phyloP scores from a whole-genome alignment of 2,888 invertebrate genomes.

The Drosophila nigritarsus region DNA sequence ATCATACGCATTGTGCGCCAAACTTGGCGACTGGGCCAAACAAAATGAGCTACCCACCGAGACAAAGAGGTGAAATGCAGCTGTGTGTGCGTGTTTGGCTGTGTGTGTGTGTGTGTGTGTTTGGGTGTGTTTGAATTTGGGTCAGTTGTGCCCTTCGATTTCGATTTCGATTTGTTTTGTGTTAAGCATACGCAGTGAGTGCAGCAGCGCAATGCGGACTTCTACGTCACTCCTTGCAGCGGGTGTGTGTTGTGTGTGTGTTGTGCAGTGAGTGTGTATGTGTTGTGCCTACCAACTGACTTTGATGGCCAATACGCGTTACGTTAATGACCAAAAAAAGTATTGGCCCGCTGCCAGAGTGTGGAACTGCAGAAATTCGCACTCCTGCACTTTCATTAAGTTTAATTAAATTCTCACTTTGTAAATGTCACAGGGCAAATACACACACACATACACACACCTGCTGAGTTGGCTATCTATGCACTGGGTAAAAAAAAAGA shows the following conservation, averaged over 20 bases:
- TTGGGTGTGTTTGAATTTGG: constrained; percentile 52
- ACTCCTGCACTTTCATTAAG: constrained; percentile 77
- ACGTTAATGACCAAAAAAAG: constrained; percentile 51
- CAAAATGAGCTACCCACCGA: constrained; percentile 13
- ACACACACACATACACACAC: constrained; percentile 59
- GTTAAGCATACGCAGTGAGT: constrained; percentile 76
- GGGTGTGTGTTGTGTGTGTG: constrained; percentile 1
- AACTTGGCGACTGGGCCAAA: constrained; percentile 25
- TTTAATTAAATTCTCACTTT: constrained; percentile 79
- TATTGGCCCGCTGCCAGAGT: constrained; percentile 59
- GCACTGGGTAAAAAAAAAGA: constrained; percentile 22
- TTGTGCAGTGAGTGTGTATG: not conserved
- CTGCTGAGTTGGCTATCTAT: constrained; percentile 44
- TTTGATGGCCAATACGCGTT: constrained; percentile 35
- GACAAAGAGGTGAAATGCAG: constrained; percentile 47
- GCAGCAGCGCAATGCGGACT: constrained; percentile 4
- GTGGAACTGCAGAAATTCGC: constrained; percentile 7
- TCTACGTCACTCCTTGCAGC: not conserved
- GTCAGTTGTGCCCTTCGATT: constrained; percentile 61
- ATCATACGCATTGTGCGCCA: constrained; percentile 75
- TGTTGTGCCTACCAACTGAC: constrained; percentile 13
- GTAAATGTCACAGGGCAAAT: constrained; percentile 63
- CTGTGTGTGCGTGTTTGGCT: constrained; percentile 10
- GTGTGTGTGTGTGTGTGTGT: constrained; percentile 12
- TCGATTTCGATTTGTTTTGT: constrained; percentile 57